These are phyloP conservation scores for Heliconius hortense DNA, from an alignment of 2,888 invertebrate species.

Conservation along the genomic window DNA sequence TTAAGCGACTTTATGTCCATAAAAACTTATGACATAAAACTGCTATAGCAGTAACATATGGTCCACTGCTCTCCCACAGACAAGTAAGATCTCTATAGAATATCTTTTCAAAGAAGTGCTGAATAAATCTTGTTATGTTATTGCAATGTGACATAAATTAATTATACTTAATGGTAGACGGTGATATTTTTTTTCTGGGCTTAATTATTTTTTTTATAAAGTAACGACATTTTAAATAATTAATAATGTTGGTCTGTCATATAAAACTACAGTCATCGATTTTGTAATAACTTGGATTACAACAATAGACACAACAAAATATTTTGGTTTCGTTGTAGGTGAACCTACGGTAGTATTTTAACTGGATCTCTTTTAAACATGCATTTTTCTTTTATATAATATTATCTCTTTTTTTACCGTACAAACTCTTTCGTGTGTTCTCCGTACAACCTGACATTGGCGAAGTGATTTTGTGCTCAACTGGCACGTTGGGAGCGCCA, in stretches of 20 bases:
- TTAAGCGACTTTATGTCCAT: conserved; percentile 48
- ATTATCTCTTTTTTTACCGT: no score
- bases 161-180: conserved; percentile 19
- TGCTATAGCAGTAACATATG: conserved; percentile 33
- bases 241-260: background rate
- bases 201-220: background rate
- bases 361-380: no score
- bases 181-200: background rate
- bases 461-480: no score
- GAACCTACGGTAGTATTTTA: no score
- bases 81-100: conserved; percentile 28
- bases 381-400: no score
- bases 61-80: conserved; percentile 24
- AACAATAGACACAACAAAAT: background rate
- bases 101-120: conserved; percentile 34
- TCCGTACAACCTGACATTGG: no score
- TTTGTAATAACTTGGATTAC: background rate
- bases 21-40: conserved; percentile 37
- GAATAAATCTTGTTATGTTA: conserved; percentile 31
- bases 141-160: conserved; percentile 31
- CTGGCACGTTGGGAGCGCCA: no score
- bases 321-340: no score
- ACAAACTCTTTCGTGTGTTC: no score
- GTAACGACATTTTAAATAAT: background rate
- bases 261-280: background rate